Evolutionary conservation across 2,888 invertebrate genomes (phyloP), one percentile per base, ranked within the genome.

Genomic region (Sclerodermus sp.): DNA sequence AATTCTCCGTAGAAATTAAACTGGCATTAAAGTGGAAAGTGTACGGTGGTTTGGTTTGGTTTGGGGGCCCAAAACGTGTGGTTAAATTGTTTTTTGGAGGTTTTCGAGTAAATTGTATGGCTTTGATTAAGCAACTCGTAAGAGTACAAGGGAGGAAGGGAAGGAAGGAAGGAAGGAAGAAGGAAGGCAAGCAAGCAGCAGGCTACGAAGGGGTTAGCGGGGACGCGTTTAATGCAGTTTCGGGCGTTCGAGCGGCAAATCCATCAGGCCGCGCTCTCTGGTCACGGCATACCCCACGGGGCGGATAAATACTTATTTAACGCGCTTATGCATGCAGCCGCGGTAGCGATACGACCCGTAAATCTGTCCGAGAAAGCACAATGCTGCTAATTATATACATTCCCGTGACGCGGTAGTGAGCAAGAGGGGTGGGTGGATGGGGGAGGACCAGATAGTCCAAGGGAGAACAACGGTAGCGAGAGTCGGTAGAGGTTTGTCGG

Each of bases 301-400:
- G 68, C 66, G 76, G 76, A 77, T 77, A 77, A 77, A 76, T 77
- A 77, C 77, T 77, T 77, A 77, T 77, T 77, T 77, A 76, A 76
- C 76, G 68, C 72, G 76, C 69, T 77, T 76, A 74, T 76, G 73
- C 72, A 76, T 74, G 74, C 75, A 73, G 69, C 67, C 70, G 74
- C 68, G 70, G 73, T 71, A 71, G 75, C 73, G 73, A 75, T 75
- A 72, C 70, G 66, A 72, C 71, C 73, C 75, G 76, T 77, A 76
- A 77, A 77, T 77, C 77, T 76, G 77, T 74, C 74, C 66, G 68
- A 65, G 69, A 66, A 67, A 73, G 71, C 71, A 75, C 75, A 77
- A 76, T 76, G 73, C 74, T 73, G 75, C 77, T 76, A 76, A 77
- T 77, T 77, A 76, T 77, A 76, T 74, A 76, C 74, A 71, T 71